A percentile compares a stretch with the other conserved stretches of the same genome.
These are phyloP conservation scores for Clavelina lepadiformis DNA, from an alignment of 23 tunicate genomes.

Conservation along the genomic window DNA sequence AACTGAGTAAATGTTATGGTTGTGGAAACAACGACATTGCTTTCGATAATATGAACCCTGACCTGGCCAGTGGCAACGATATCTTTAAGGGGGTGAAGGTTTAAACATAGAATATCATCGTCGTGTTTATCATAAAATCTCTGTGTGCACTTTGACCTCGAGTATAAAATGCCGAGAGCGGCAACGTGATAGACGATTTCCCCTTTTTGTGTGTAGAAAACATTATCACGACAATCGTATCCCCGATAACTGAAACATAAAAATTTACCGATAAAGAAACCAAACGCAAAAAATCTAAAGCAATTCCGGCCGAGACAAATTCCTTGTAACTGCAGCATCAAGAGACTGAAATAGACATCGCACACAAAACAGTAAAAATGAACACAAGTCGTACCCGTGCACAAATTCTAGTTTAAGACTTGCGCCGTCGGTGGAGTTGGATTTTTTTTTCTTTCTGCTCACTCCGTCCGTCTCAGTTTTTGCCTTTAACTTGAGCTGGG, in stretches of 20 bases:
- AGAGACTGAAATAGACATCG: neutral
- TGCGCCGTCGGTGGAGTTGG: constrained; percentile 34
- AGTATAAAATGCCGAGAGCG: constrained; percentile 72
- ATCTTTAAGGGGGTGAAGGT: constrained; percentile 82
- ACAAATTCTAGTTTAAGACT: constrained; percentile 71
- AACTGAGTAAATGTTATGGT: too few species aligned
- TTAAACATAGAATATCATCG: constrained; percentile 89
- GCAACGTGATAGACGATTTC: constrained; percentile 93
- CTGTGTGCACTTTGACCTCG: constrained; percentile 39
- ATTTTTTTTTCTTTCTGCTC: constrained; percentile 19
- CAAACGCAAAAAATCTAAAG: neutral
- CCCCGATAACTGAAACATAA: constrained; percentile 72
- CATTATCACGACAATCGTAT: constrained; percentile 95
- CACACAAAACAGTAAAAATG: constrained; percentile 1
- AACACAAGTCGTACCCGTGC: constrained; percentile 39
- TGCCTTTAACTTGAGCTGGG: constrained; percentile 32
- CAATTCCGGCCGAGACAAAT: neutral
- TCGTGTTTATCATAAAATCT: constrained; percentile 89
- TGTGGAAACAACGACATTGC: too few species aligned
- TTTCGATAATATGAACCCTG: too few species aligned
- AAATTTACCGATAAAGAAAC: neutral
- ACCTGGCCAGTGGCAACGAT: constrained; percentile 94
- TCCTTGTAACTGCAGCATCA: neutral
- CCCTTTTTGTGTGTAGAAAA: constrained; percentile 74
- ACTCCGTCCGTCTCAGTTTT: constrained; percentile 12